phyloP scores from a whole-genome alignment of 2,113 vertebrate genomes.

The Mirounga angustirostris region DNA sequence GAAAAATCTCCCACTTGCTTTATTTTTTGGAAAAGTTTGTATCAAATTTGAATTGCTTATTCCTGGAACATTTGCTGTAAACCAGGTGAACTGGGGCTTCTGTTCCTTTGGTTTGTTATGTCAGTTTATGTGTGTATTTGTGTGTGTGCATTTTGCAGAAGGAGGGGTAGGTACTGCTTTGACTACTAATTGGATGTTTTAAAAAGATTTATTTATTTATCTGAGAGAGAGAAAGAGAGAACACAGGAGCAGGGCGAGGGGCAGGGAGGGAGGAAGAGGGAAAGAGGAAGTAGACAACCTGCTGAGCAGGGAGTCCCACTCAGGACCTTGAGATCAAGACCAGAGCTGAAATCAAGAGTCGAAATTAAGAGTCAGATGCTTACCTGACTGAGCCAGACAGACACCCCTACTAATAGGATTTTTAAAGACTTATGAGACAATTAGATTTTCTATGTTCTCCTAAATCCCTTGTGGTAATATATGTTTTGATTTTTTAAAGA shows the following conservation, averaged over 20 bases:
- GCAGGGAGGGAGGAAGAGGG: neutral
- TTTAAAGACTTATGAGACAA: no score
- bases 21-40: neutral
- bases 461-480: no score
- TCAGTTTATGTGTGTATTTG: neutral
- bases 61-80: neutral
- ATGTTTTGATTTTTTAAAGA: no score
- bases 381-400: no score
- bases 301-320: neutral
- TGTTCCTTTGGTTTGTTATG: neutral
- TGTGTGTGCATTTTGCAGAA: neutral
- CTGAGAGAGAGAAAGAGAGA: neutral
- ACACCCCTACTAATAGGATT: no score
- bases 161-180: neutral
- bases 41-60: neutral
- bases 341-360: neutral
- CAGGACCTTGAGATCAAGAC: neutral
- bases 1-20: neutral
- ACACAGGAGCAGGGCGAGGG: neutral
- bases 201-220: neutral
- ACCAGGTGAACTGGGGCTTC: neutral
- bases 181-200: neutral
- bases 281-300: neutral
- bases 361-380: neutral
- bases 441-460: no score